Base-by-base conservation (phyloP, 2,113 vertebrate species). In the Tichodroma muraria region DNA sequence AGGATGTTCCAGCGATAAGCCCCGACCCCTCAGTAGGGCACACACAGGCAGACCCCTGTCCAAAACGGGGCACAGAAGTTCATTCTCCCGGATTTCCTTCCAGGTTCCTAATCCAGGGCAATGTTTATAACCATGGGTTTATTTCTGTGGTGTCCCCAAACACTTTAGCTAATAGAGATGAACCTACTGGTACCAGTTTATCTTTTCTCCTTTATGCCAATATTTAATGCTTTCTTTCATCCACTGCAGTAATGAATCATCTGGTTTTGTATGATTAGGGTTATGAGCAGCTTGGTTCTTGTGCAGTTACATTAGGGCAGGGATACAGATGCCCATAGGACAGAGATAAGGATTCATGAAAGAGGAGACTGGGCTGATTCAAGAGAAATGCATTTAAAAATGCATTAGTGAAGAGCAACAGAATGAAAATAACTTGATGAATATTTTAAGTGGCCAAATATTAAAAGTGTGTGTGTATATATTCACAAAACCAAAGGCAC, bases 341-440 rank as follows among this genome's bases (percentile, higher is more conserved):
- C 57, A 87, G 70, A 97, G 86, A 95, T 93, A 93, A 96, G 70
- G 87, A 91, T 66, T 94, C 91, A 90, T 92, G 81, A 80, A 94
- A 94, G 54, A 63, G 70, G 35, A 88, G 78, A 87, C 78, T 59
- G 57, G 50, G 87, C 66, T 94, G 89, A 82, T 87, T 87, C 1
- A 1, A 91, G 73, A 85, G 81, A 81, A 93, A 57, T 42, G 33
- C 9, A 0, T 91, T 93, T 80, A 13, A 91, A 94, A 95, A 89
- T 82, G 84, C 75, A 87, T 89, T 76, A 42, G 53, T 50, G 77
- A 70, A 82, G 63, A 91, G 87, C 30, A 89, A 94, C 81, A 82
- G 84, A 89, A 82, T 61, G 53, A 89, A 95, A 76, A 91, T 69
- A 87, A n/a, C 53, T 87, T 89, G 73, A 91, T 82, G 61, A 80